Evolutionary conservation across 2,888 invertebrate species (phyloP), one percentile per base, ranked within the genome.

Genomic region (Acanthosepion lycidas): DNA sequence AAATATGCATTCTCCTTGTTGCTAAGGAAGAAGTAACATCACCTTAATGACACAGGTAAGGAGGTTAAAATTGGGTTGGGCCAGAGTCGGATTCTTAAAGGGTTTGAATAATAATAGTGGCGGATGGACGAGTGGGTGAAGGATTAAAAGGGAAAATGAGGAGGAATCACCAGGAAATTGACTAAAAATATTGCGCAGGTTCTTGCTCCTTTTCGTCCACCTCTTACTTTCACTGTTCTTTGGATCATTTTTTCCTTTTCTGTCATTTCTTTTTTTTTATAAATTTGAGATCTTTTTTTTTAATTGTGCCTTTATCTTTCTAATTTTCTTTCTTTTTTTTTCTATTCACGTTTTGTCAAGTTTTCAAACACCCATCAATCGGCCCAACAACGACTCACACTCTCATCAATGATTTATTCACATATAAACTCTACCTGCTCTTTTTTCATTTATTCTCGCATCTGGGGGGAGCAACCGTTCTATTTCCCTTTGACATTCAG

Each of bases 101-200:
- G n/a, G n/a, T n/a, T n/a, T n/a, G n/a, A 78, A 78, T 78, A 78
- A 78, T 78, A 78, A 78, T 78, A 78, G n/a, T 33, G n/a, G 23
- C n/a, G 12, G 78, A 78, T 78, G 78, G 78, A 78, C 78, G 78
- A 78, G 12, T n/a, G n/a, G 78, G 78, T 78, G 78, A 78, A 78
- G 15, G 23, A 59, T 59, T 26, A 59, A 59, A 59, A 59, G n/a
- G n/a, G 78, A 78, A 33, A 33, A 78, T n/a, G n/a, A 78, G 78
- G 23, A 78, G 78, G 9, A 78, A 78, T 78, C n/a, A 78, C 78
- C 78, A n/a, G 78, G 78, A 78, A 78, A 78, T n/a, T 78, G 9
- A 78, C 78, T n/a, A 78, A 78, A n/a, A n/a, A 78, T 78, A 78
- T 78, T 78, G 78, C n/a, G 78, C 78, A 33, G 78, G n/a, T 78